phyloP scores from a whole-genome alignment of 2,113 vertebrate genomes.

The Hystrix cristata region DNA sequence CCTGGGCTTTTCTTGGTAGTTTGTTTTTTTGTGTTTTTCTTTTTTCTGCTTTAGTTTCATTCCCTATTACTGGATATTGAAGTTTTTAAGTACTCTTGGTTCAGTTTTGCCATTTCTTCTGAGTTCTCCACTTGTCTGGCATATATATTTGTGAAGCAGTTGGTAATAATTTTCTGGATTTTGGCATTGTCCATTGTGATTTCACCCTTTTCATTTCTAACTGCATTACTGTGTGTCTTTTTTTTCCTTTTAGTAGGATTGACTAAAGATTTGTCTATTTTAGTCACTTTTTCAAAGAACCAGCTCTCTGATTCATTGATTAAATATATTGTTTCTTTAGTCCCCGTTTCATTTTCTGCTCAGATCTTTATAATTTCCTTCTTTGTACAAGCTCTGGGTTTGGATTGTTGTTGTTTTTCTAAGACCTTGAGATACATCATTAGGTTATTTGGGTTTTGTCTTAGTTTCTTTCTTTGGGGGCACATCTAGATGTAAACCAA shows the following conservation, averaged over 20 bases:
- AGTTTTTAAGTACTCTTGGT: background rate
- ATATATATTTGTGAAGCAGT: background rate
- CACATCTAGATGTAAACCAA: background rate
- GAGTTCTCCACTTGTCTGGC: background rate
- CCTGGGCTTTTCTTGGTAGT: background rate
- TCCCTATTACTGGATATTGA: background rate
- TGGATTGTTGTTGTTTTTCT: background rate
- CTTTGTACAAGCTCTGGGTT: background rate
- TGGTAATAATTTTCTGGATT: background rate
- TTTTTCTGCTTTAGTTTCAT: background rate
- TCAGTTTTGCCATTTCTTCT: background rate
- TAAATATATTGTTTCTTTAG: background rate
- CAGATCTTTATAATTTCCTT: background rate
- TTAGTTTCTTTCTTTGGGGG: background rate
- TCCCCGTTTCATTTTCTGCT: background rate
- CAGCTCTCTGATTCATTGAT: background rate
- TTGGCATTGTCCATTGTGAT: background rate
- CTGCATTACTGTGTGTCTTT: background rate
- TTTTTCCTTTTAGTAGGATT: background rate
- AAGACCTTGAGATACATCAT: background rate
- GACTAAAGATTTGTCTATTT: background rate
- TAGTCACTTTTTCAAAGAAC: background rate
- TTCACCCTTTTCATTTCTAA: background rate
- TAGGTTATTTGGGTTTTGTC: background rate
- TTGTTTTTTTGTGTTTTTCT: background rate